phyloP scores from a whole-genome alignment of 2,888 invertebrate species.

The Ernsta delagoae region DNA sequence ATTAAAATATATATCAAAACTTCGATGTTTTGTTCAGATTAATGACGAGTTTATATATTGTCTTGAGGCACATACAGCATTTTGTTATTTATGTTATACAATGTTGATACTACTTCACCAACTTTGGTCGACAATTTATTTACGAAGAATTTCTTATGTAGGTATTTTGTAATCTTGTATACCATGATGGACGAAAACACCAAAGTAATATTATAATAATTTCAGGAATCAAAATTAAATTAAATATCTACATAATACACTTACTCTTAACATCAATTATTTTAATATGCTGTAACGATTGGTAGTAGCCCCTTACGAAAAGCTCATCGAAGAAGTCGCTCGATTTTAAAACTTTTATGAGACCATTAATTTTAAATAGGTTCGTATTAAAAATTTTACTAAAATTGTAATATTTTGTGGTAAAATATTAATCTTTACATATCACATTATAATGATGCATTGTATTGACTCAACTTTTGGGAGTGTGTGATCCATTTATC shows the following conservation, averaged over 20 bases:
- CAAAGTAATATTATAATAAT: background rate
- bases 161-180: background rate
- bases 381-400: constrained; percentile 31
- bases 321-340: constrained; percentile 32
- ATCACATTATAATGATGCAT: constrained; percentile 57
- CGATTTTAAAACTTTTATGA: constrained; percentile 31
- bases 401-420: constrained; percentile 40
- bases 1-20: constrained; percentile 60
- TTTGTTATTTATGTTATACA: constrained; percentile 16
- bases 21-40: constrained; percentile 67
- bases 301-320: constrained; percentile 16
- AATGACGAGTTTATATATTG: constrained; percentile 62
- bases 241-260: background rate
- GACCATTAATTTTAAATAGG: constrained; percentile 38
- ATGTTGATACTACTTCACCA: constrained; percentile 14
- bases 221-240: background rate
- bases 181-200: constrained; percentile 22
- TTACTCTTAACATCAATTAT: too few species aligned
- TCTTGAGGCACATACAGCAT: constrained; percentile 58
- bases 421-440: constrained; percentile 35
- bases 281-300: constrained; percentile 13
- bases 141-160: background rate
- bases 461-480: constrained; percentile 74
- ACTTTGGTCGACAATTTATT: constrained; percentile 40
- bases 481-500: constrained; percentile 66